Base-by-base conservation (phyloP, 2,888 invertebrate species). In the Neoitamus cyanurus region DNA sequence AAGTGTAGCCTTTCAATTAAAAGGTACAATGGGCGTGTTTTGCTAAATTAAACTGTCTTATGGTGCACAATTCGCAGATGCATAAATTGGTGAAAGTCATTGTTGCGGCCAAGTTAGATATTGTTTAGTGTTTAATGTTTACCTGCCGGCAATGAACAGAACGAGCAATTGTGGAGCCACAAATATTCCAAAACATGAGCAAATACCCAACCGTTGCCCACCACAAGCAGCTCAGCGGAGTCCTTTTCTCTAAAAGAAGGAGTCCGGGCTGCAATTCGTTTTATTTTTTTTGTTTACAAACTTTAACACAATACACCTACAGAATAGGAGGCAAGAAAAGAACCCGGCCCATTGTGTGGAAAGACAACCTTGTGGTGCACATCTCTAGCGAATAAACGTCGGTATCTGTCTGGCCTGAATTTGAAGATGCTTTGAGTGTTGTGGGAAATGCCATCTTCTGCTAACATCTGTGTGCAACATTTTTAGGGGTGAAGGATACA, bases 361-460 rank as follows among this genome's bases (percentile, higher is more conserved):
- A 30, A 48, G 78, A 78, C 78, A 78, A 48, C 78, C 78, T 78
- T 78, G 78, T 34, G 78, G 78, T 78, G 31, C 30, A 78, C 78
- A 31, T 78, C 48, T 30, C 78, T 31, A 15, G 48, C 78, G 78
- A 25, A 48, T 58, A 78, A 78, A 48, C 25, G 73, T 36, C 78
- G 78, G 48, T 78, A 78, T 58, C 78, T 78, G 78, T 78, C 78
- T 78, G 78, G 48, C 25, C 78, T 31, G 78, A 78, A 78, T 78
- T 78, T 78, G 78, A 31, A 48, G 78, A 78, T 78, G 78, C 78
- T 58, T 78, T 78, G 78, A 78, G 78, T 78, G 78, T 78, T 78
- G 78, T 78, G 78, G 78, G 78, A 78, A 78, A 30, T 78, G 78
- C 48, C 48, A 78, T 78, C 48, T 58, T 15, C 58, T 28, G 78